Evolutionary conservation across 30 jellyfish, hydroid and myxozoan genomes (phyloP).

Genomic region (Turritopsis rubra): DNA sequence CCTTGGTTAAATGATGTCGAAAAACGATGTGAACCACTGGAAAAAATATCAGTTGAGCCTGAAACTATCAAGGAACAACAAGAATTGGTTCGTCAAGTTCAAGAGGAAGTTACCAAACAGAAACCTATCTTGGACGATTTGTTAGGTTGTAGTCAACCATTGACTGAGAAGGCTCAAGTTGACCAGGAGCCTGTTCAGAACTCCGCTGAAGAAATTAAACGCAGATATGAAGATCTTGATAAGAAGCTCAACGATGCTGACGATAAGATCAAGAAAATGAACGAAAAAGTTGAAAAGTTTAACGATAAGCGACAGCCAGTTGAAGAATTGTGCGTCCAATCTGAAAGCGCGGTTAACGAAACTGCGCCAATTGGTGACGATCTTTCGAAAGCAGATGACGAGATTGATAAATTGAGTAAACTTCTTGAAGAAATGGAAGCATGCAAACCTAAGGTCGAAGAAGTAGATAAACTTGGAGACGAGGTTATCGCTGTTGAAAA

Average conservation of each 20-base stretch:
- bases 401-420: slow-evolving; percentile 45
- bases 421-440: slow-evolving; percentile 52
- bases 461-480: slow-evolving; percentile 52
- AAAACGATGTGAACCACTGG: slow-evolving; percentile 46
- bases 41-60: slow-evolving; percentile 56
- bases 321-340: slow-evolving; percentile 59
- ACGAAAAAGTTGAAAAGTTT: slow-evolving; percentile 36
- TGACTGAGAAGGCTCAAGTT: slow-evolving; percentile 54
- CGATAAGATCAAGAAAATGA: slow-evolving; percentile 51
- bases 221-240: slow-evolving; percentile 36
- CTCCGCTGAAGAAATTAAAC: slow-evolving; percentile 37
- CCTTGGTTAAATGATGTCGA: slow-evolving; percentile 76
- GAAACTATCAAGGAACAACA: slow-evolving; percentile 50
- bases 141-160: slow-evolving; percentile 25
- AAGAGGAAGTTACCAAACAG: slow-evolving; percentile 48
- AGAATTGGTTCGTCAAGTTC: slow-evolving; percentile 22
- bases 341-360: slow-evolving; percentile 37
- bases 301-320: slow-evolving; percentile 46
- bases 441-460: slow-evolving; percentile 44
- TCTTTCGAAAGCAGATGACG: slow-evolving; percentile 42
- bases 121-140: slow-evolving; percentile 33
- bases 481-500: slow-evolving; percentile 60
- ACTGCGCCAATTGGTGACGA: slow-evolving; percentile 64
- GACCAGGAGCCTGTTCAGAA: slow-evolving; percentile 78
- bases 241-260: slow-evolving; percentile 37